Base-by-base conservation (phyloP, 2,797 vertebrate genomes). In the Pygocentrus nattereri region DNA sequence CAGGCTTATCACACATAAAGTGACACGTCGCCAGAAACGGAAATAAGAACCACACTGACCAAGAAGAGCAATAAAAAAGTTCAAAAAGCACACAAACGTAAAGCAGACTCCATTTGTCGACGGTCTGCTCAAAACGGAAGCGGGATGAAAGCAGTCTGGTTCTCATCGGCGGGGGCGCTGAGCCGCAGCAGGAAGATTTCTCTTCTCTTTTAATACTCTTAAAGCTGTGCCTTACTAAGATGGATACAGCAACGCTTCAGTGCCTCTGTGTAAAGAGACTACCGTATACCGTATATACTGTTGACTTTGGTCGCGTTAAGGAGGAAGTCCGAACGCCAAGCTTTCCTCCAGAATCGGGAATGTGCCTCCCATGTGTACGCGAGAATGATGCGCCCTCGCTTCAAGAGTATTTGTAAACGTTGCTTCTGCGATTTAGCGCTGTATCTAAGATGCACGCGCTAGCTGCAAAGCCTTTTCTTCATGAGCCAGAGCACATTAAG, bases 11-110 rank as follows among this genome's bases (percentile, higher is more conserved):
- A 81, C 76, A 81, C 76, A 81, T 74, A 65, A 83, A 75, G 76
- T 86, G 70, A 79, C 79, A 85, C 70, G 77, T 74, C 61, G 76
- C 59, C 49, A 78, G 49, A 79, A n/a, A 84, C 70, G 85, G 80
- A 88, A 87, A 81, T 85, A 83, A 82, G 76, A 83, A 79, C 79
- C 83, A 87, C 85, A 89, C 86, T 76, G 82, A 85, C 67, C 73
- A 70, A 86, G 87, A 82, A 82, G 79, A 87, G 81, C 86, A 82
- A 90, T 91, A 84, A 89, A 89, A 78, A 50, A 30, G 77, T 64
- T 84, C 70, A 67, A 79, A 85, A 69, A 82, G 68, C 82, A 73
- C 82, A 64, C 75, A 59, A 79, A 69, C 75, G 52, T 74, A 78
- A 79, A 74, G 62, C 79, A 84, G 80, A 74, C 80, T 80, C 87